Evolutionary conservation across 2,113 vertebrate genomes (phyloP).

Genomic region (Crotalus helleri): DNA sequence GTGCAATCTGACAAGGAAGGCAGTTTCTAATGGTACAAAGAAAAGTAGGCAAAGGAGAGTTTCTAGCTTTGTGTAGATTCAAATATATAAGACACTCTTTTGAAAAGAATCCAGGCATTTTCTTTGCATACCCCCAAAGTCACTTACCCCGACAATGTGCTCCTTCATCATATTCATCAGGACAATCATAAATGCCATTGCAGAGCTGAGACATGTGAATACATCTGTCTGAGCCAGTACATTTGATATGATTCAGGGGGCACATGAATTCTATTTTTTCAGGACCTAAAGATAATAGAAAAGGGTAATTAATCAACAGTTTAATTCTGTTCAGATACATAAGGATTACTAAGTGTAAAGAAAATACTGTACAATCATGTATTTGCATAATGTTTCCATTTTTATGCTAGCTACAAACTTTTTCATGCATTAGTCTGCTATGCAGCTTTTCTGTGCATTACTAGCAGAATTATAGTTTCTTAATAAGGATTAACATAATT

Average conservation of each 20-base stretch:
- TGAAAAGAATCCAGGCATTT: neutral
- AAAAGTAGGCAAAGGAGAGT: neutral
- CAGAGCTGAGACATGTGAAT: slow-evolving; percentile 93
- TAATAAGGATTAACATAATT: slow-evolving; percentile 35
- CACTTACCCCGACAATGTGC: slow-evolving; percentile 89
- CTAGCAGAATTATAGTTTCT: slow-evolving; percentile 8
- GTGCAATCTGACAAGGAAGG: neutral
- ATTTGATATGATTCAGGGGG: slow-evolving; percentile 84
- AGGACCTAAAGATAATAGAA: slow-evolving; percentile 72
- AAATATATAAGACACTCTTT: fast-evolving
- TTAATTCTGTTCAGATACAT: neutral
- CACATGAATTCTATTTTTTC: slow-evolving; percentile 82
- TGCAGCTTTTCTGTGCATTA: slow-evolving; percentile 1
- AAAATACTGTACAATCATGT: neutral
- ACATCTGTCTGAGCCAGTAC: slow-evolving; percentile 83
- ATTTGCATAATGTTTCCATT: slow-evolving; percentile 17
- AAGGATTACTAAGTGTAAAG: slow-evolving; percentile 10
- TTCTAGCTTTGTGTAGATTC: neutral
- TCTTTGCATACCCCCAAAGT: neutral
- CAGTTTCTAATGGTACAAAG: neutral
- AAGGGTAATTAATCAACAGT: neutral
- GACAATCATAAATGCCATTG: slow-evolving; percentile 86
- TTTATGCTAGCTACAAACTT: neutral
- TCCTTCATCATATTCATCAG: slow-evolving; percentile 89
- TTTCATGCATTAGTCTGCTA: fast-evolving